phyloP scores from a whole-genome alignment of 2,888 invertebrate genomes.

The Euproctis similis region DNA sequence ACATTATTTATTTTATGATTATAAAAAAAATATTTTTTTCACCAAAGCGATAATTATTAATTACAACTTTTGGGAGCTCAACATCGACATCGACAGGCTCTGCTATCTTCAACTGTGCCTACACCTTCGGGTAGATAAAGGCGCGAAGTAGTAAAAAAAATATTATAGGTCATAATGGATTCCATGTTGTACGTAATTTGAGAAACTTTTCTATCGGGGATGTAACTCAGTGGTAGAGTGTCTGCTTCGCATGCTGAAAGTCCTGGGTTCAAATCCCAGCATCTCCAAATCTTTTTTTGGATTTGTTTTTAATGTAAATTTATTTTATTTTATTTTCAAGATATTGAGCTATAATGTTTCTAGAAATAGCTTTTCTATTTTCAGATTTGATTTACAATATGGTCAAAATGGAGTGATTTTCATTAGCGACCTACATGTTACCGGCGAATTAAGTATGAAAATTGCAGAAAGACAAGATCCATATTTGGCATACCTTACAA shows the following conservation, averaged over 20 bases:
- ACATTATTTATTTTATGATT: too few species aligned
- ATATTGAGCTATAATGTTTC: too few species aligned
- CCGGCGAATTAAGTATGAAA: conserved; percentile 49
- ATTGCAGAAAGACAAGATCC: conserved; percentile 40
- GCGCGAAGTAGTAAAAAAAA: too few species aligned
- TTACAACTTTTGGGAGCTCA: too few species aligned
- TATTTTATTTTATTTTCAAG: not conserved
- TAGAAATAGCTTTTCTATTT: conserved; percentile 8
- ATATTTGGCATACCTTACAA: conserved; percentile 42
- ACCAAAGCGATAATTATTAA: too few species aligned
- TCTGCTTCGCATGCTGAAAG: conserved; percentile 81
- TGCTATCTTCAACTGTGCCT: too few species aligned
- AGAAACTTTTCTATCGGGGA: too few species aligned
- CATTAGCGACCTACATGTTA: conserved; percentile 52
- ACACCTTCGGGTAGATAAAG: too few species aligned
- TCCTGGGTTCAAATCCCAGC: conserved; percentile 80
- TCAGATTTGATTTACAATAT: conserved; percentile 46
- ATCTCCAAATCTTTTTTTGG: conserved; percentile 56
- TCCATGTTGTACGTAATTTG: too few species aligned
- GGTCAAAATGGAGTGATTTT: conserved; percentile 49
- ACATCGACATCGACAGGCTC: too few species aligned
- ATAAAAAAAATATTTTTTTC: too few species aligned
- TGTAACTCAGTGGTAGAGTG: conserved; percentile 77
- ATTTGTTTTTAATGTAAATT: not conserved
- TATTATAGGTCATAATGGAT: too few species aligned